These are phyloP conservation scores for Nerophis ophidion DNA, from an alignment of 2,113 vertebrate species.

Conservation along the genomic window DNA sequence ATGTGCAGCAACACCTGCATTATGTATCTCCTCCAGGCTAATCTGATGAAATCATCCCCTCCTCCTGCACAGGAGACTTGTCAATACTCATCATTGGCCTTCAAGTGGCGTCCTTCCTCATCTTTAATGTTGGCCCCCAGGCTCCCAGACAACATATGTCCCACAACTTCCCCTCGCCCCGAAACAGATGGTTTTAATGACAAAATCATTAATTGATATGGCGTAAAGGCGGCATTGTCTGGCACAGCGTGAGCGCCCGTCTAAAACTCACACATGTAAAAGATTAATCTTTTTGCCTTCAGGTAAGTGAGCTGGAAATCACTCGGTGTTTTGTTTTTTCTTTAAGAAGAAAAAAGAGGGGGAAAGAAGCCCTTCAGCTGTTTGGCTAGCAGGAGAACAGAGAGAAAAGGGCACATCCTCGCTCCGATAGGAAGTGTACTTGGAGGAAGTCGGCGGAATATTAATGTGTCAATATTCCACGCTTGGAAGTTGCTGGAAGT, in stretches of 20 bases:
- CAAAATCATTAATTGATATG: constrained; percentile 92
- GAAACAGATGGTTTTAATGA: constrained; percentile 86
- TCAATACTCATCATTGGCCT: constrained; percentile 90
- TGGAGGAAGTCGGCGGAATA: constrained; percentile 33
- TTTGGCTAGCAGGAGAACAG: constrained; percentile 62
- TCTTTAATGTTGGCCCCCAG: constrained; percentile 96
- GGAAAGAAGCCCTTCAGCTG: constrained; percentile 47
- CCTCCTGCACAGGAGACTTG: constrained; percentile 83
- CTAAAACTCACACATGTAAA: constrained; percentile 77
- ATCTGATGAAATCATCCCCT: constrained; percentile 49
- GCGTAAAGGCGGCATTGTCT: constrained; percentile 78
- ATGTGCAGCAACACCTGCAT: constrained; percentile 48
- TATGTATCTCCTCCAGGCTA: constrained; percentile 64
- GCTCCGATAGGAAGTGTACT: constrained; percentile 45
- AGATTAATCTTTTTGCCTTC: constrained; percentile 80
- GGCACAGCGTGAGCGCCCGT: constrained; percentile 78
- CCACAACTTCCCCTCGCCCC: constrained; percentile 48
- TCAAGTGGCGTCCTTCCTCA: constrained; percentile 96
- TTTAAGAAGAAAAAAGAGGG: background rate
- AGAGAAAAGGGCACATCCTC: constrained; percentile 49
- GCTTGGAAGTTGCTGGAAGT: constrained; percentile 13
- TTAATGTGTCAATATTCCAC: constrained; percentile 27
- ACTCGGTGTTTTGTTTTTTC: constrained; percentile 50
- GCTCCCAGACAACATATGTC: constrained; percentile 97
- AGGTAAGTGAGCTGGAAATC: constrained; percentile 77